A percentile compares a stretch with the other conserved stretches of the same genome.
Conservation (phyloP, 92 coral and sea anemone species). For the Actinernus sp. region DNA sequence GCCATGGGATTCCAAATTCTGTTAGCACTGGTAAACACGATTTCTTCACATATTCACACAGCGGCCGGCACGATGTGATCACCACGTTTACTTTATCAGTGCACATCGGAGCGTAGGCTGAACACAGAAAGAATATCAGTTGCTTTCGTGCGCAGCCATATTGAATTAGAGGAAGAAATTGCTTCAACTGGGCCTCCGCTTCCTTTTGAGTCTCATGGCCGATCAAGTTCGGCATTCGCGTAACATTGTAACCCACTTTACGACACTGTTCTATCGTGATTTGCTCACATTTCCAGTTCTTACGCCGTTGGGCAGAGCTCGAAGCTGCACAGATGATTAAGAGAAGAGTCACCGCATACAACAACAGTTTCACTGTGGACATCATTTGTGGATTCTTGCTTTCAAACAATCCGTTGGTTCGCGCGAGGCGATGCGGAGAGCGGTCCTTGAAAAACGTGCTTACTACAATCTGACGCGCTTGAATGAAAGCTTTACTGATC, state of each 20-base stretch:
- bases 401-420: no score
- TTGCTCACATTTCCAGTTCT: slow-evolving; percentile 81
- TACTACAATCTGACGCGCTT: no score
- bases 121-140: slow-evolving; percentile 89
- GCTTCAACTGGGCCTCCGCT: slow-evolving; percentile 67
- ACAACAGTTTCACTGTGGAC: no score
- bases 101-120: slow-evolving; percentile 96
- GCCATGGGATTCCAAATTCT: slow-evolving; percentile 93
- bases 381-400: no score
- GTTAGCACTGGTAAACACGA: slow-evolving; percentile 84
- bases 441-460: no score
- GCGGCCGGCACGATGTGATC: slow-evolving; percentile 93
- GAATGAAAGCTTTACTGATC: neutral
- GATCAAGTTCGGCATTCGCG: slow-evolving; percentile 92
- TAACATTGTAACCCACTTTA: slow-evolving; percentile 79
- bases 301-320: slow-evolving; percentile 43
- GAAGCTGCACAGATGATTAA: slow-evolving; percentile 19
- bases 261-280: slow-evolving; percentile 63
- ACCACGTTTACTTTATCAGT: slow-evolving; percentile 68
- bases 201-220: slow-evolving; percentile 84
- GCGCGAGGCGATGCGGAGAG: no score
- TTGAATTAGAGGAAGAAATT: slow-evolving; percentile 69
- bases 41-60: slow-evolving; percentile 90
- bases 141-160: slow-evolving; percentile 82
- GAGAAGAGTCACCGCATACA: slow-evolving; percentile 16